Conservation (phyloP, 2,888 invertebrate genomes). For the Caenorhabditis angaria region DNA sequence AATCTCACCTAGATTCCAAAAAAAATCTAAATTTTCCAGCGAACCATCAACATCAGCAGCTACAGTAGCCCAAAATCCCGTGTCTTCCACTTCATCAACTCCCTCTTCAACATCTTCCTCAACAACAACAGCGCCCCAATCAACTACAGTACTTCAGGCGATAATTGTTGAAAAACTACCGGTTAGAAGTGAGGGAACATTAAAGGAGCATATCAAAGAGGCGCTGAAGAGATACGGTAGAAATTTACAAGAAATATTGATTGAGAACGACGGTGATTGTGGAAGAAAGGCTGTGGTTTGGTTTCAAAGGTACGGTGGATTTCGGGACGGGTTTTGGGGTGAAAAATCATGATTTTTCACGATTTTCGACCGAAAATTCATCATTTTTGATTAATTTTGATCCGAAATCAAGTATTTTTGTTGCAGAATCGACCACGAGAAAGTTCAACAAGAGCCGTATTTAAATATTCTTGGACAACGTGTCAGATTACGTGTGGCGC, state of each 20-base stretch:
- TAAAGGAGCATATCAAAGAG: slow-evolving; percentile 9
- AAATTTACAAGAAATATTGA: neutral
- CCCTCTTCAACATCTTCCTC: neutral
- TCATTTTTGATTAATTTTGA: neutral
- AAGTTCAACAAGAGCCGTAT: slow-evolving; percentile 12
- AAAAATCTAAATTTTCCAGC: neutral
- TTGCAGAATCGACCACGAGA: slow-evolving; percentile 18
- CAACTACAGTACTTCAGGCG: neutral
- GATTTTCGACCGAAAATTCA: neutral
- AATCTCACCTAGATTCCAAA: too few species aligned
- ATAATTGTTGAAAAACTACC: slow-evolving; percentile 10
- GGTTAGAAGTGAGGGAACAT: neutral
- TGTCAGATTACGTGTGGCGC: slow-evolving; percentile 19
- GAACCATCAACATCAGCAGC: neutral
- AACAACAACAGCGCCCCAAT: too few species aligned
- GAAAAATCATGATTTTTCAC: neutral
- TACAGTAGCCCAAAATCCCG: neutral
- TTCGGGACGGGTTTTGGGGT: neutral
- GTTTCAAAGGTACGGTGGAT: slow-evolving; percentile 14
- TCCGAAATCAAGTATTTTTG: neutral
- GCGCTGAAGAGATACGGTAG: slow-evolving; percentile 8
- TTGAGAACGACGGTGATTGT: slow-evolving; percentile 6
- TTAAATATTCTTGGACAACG: slow-evolving; percentile 12
- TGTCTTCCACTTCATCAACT: neutral
- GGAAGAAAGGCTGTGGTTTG: neutral